Percentiles rank a stretch among this genome's conserved stretches.
Conservation (phyloP, 2,113 vertebrate species). For the Ariopsis seemanni region DNA sequence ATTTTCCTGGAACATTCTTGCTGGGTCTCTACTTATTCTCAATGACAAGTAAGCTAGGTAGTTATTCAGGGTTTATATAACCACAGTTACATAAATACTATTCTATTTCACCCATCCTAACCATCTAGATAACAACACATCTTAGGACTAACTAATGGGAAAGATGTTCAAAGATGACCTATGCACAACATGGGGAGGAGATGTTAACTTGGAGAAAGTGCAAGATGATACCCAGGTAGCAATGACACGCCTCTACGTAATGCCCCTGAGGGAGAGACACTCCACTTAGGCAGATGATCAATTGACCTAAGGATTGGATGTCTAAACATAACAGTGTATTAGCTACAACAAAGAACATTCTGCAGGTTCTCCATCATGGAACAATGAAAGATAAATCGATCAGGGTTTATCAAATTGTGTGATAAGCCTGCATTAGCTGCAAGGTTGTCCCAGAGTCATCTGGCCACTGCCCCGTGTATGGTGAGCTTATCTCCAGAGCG, state of each 20-base stretch:
- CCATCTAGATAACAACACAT: not conserved
- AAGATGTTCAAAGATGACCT: not conserved
- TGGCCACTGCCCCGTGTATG: not conserved
- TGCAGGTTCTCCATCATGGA: not conserved
- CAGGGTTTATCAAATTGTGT: not conserved
- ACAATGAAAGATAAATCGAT: not conserved
- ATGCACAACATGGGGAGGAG: not conserved
- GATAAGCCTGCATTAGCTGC: not conserved
- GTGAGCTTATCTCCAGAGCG: not conserved
- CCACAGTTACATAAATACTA: not conserved
- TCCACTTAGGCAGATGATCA: not conserved
- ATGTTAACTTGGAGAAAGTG: not conserved
- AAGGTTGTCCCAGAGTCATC: not conserved
- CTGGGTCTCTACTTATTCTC: not conserved
- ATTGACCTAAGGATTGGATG: not conserved
- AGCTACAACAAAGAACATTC: not conserved
- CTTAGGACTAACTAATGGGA: not conserved
- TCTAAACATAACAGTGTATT: not conserved
- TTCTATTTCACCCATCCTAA: not conserved
- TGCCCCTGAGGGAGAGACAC: not conserved
- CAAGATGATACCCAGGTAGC: not conserved
- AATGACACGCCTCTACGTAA: not conserved
- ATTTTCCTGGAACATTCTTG: not conserved
- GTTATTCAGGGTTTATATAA: not conserved
- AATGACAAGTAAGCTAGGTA: not conserved